A percentile compares a stretch with the other conserved stretches of the same genome.
Evolutionary conservation across 2,888 invertebrate genomes (phyloP).

Genomic region (Ditula angustiorana): DNA sequence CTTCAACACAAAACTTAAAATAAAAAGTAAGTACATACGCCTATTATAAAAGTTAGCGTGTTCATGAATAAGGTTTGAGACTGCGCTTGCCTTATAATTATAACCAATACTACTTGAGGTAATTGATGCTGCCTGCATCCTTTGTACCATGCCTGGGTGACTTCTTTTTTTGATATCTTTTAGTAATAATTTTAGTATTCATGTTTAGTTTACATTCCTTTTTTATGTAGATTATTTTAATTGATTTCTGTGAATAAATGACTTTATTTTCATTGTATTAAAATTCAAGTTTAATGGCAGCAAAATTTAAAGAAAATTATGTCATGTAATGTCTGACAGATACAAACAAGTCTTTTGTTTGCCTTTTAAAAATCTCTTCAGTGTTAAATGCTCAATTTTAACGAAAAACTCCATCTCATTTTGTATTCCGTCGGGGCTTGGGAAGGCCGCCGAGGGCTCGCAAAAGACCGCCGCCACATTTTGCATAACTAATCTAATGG

Average conservation of each 20-base stretch:
- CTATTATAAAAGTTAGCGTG: too few relatives aligned
- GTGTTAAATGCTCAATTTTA: slow-evolving; percentile 36
- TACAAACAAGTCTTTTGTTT: slow-evolving; percentile 21
- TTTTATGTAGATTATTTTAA: too few relatives aligned
- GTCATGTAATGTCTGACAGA: neutral
- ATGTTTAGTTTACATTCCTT: too few relatives aligned
- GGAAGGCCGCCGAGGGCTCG: slow-evolving; percentile 45
- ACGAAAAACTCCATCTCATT: slow-evolving; percentile 44
- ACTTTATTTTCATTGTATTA: neutral
- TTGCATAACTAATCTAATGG: slow-evolving; percentile 49
- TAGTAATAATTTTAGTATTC: too few relatives aligned
- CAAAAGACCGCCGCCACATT: slow-evolving; percentile 45
- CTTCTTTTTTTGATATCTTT: too few relatives aligned
- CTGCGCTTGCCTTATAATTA: too few relatives aligned
- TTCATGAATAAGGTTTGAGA: too few relatives aligned
- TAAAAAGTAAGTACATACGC: too few relatives aligned
- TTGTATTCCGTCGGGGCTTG: slow-evolving; percentile 46
- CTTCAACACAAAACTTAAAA: too few relatives aligned
- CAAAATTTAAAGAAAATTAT: neutral
- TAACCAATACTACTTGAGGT: too few relatives aligned
- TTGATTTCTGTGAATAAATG: neutral
- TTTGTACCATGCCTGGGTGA: too few relatives aligned
- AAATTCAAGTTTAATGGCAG: neutral
- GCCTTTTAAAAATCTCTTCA: slow-evolving; percentile 34
- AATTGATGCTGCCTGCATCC: too few relatives aligned